phyloP scores from a whole-genome alignment of 1,140 invertebrate species.

The Leptestheria dahalacensis region DNA sequence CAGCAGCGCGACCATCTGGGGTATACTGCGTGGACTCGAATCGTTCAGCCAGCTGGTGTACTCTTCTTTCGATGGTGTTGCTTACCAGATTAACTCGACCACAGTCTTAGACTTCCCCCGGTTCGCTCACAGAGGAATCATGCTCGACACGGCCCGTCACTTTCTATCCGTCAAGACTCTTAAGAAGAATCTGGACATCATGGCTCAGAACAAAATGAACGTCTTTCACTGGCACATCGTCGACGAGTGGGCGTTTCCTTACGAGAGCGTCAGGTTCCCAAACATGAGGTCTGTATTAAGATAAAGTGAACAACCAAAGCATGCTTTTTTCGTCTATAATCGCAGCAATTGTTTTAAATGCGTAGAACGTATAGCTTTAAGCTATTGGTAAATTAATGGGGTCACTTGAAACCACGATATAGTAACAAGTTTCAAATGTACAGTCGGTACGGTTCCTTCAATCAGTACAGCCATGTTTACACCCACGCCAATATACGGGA shows the following conservation, averaged over 20 bases:
- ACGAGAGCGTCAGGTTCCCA: constrained; percentile 57
- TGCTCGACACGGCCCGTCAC: constrained; percentile 74
- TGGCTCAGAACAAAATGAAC: constrained; percentile 80
- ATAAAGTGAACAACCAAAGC: not conserved
- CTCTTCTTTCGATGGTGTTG: constrained; percentile 28
- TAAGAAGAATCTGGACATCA: constrained; percentile 50
- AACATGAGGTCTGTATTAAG: constrained; percentile 44
- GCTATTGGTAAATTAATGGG: constrained; percentile 27
- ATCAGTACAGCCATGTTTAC: constrained; percentile 49
- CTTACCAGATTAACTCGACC: constrained; percentile 32
- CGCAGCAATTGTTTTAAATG: not conserved
- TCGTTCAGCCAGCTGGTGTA: constrained; percentile 56
- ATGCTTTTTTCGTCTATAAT: not conserved
- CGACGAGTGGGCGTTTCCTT: constrained; percentile 83
- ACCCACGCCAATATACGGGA: constrained; percentile 41
- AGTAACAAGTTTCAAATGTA: too few species aligned
- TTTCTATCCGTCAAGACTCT: constrained; percentile 50
- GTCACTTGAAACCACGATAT: too few species aligned
- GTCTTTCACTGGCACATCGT: constrained; percentile 91
- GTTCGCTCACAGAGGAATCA: constrained; percentile 55
- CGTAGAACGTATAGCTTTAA: not conserved
- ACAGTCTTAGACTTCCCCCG: constrained; percentile 51
- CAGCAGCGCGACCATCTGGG: constrained; percentile 44
- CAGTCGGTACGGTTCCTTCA: constrained; percentile 43
- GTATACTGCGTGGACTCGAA: constrained; percentile 57